These are phyloP conservation scores for Apis florea DNA, from an alignment of 1,140 invertebrate species.

Conservation along the genomic window DNA sequence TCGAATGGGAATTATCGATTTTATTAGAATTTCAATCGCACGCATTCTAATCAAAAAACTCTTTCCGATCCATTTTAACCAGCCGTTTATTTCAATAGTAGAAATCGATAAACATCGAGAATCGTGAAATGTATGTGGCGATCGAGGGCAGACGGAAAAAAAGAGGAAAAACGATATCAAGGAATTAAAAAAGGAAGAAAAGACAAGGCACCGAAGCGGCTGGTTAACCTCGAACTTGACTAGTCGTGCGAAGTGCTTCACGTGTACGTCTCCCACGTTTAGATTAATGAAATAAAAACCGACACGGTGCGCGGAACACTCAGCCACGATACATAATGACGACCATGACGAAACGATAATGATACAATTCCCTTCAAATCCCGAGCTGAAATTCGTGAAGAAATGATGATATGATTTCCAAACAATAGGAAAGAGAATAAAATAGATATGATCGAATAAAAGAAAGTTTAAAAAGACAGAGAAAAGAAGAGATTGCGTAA, in stretches of 20 bases:
- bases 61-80: no score
- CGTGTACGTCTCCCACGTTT: conserved; percentile 26
- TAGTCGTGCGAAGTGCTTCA: conserved; percentile 20
- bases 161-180: not conserved
- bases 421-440: fast-evolving
- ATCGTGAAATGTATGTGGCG: not conserved
- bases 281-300: conserved; percentile 36
- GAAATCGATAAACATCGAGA: not conserved
- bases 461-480: not conserved
- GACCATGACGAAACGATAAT: not conserved
- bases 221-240: conserved; percentile 37
- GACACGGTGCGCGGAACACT: not conserved
- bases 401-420: not conserved
- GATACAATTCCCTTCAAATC: not conserved
- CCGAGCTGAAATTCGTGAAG: not conserved
- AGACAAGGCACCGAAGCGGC: conserved; percentile 4
- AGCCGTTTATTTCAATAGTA: not conserved
- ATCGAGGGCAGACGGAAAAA: not conserved
- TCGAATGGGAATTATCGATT: not conserved
- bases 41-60: not conserved
- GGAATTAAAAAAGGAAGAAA: not conserved
- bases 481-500: conserved; percentile 7
- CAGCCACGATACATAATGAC: not conserved
- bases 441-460: not conserved
- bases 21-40: not conserved